Evolutionary conservation across 1,140 invertebrate genomes (phyloP).

Genomic region (Leptoteleia sp.): DNA sequence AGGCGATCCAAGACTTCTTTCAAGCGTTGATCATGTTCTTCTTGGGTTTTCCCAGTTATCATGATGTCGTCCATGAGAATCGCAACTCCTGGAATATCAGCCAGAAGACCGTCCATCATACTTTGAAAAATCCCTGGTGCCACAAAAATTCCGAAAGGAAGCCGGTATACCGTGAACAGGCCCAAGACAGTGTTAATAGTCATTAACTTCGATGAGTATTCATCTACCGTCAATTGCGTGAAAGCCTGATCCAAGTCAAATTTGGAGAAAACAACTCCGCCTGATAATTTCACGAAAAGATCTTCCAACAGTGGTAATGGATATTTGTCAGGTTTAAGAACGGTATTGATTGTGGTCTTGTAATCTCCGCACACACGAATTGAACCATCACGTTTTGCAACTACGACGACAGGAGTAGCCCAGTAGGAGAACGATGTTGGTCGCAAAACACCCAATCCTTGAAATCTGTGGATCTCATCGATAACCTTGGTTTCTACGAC

Average conservation of each 20-base stretch:
- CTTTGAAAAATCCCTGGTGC: constrained; percentile 77
- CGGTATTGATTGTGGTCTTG: constrained; percentile 75
- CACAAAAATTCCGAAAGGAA: constrained; percentile 80
- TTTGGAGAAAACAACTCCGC: constrained; percentile 68
- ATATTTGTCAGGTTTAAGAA: constrained; percentile 66
- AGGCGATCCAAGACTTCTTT: constrained; percentile 12
- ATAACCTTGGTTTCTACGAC: no score
- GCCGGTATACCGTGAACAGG: constrained; percentile 77
- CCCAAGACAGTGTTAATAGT: constrained; percentile 76
- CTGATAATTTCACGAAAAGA: constrained; percentile 69
- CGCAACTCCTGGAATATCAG: constrained; percentile 65
- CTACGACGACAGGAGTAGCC: constrained; percentile 47
- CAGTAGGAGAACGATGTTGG: constrained; percentile 3
- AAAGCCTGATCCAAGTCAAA: constrained; percentile 34
- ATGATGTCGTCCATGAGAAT: constrained; percentile 74
- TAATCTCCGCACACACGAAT: constrained; percentile 71
- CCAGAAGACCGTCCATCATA: constrained; percentile 71
- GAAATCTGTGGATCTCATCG: no score
- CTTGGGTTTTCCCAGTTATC: constrained; percentile 53
- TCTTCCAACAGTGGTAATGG: constrained; percentile 71
- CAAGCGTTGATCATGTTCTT: constrained; percentile 52
- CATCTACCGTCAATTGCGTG: constrained; percentile 71
- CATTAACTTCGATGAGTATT: constrained; percentile 58
- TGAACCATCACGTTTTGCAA: constrained; percentile 10
- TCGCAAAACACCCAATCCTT: no score